Evolutionary conservation across 2,888 invertebrate genomes (phyloP), one percentile per base, ranked within the genome.

Genomic region (Chorisops tibialis): DNA sequence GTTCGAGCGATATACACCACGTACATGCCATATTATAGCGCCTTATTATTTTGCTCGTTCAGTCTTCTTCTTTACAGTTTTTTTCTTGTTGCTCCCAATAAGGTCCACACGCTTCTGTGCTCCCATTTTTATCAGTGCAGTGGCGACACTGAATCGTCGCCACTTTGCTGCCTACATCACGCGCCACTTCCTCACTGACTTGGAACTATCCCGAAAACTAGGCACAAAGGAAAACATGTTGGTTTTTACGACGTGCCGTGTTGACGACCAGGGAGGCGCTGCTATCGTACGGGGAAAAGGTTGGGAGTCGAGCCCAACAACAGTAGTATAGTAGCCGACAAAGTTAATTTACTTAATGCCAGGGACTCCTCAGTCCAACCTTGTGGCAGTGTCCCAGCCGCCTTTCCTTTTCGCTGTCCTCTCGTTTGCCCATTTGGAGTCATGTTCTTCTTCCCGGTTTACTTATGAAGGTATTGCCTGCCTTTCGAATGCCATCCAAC

Each of bases 81-180:
- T 47, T 56, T 45, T 45, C 35, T 54, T 54, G 41, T 41, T 43
- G 30, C 16, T 41, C 35, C 5, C 38, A n/a, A 21, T n/a, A 19
- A n/a, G 5, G 30, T 30, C 30, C 30, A 30, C 30, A 9, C 30
- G 24, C 21, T 54, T 54, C 54, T 30, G 30, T 30, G 9, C 52
- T 22, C 39, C 52, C 52, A 39, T 39, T 52, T n/a, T 52, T 52
- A 39, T 52, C 39, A 39, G 22, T 39, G 52, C 39, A 52, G n/a
- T 54, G 54, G 54, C 41, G 43, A 43, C 54, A 43, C 22, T 41
- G 41, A 41, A 43, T 22, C 14, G 54, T 43, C 52, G 52, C 52
- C 52, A 52, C 38, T 52, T 50, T 16, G 30, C 50, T 30, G 24
- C 30, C 14, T 16, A 11, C 50, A 47, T 9, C 24, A 35, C 3